Base-by-base conservation (phyloP, 37 sponge, comb jelly and placozoan genomes). In the Ephydatia muelleri region DNA sequence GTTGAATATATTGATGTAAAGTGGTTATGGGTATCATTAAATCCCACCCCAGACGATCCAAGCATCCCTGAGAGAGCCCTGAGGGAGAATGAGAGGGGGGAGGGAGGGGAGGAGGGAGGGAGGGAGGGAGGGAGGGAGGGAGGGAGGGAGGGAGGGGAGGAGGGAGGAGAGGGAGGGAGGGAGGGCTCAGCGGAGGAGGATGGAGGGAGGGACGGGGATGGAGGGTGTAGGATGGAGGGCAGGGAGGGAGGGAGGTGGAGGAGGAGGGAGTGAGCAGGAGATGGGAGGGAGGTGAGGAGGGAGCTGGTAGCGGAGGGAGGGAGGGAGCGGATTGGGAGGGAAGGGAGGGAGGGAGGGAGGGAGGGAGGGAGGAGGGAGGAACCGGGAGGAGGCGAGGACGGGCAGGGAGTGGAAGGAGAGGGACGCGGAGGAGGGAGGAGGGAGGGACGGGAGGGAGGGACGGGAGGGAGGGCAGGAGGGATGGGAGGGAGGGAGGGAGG, bases 1-100 rank as follows among this genome's bases (percentile, higher is more conserved):
- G 64, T 23, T 76, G 64, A 57, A 88, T 39, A 47, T 88, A 88
- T 8, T 82, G 25, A 57, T 85, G 38, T 68, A 93, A 73, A 26
- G 76, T 82, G 36, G 69, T 47, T 11, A 80, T 28, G 0, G 93
- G 91, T 28, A 82, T 78, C 47, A 43, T 43, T 43, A 43, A 43
- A 4, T 11, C 47, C 8, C 8, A 43, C 47, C 4, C 47, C 4
- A 11, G 47, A 11, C 4, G 6, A 43, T 8, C 47, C 47, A 43
- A 11, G 47, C 47, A 57, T 14, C 19, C 16, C 47, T 43, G 6
- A 4, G 4, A 43, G 47, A 8, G 8, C 47, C 47, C 47, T 8
- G 8, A 11, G 57, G 57, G 57, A 14, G 57, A 21, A 21, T n/a
- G 57, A 21, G 16, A 14, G 57, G 16, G 57, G 57, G 6, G 57